A percentile compares a stretch with the other conserved stretches of the same genome.
phyloP scores from a whole-genome alignment of 2,888 invertebrate species.

The Drosophila paranaensis region DNA sequence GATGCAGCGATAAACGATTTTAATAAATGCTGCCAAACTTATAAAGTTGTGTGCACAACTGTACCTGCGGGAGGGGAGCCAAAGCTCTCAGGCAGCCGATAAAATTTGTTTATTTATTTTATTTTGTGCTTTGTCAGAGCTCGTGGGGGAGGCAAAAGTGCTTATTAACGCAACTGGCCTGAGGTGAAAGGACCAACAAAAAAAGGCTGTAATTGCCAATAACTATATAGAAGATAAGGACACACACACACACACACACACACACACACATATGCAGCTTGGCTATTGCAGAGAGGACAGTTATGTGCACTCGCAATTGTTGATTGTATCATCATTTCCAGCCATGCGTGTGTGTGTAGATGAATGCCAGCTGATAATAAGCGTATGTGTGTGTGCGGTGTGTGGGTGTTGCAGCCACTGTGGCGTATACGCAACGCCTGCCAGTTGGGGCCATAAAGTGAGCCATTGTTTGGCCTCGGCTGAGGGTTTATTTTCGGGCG shows the following conservation, averaged over 20 bases:
- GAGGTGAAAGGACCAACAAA: constrained; percentile 23
- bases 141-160: neutral
- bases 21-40: neutral
- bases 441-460: constrained; percentile 54
- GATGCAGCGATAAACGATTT: constrained; percentile 2
- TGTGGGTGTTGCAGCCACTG: constrained; percentile 34
- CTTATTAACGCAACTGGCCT: constrained; percentile 16
- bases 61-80: constrained; percentile 23
- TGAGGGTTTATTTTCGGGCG: constrained; percentile 8
- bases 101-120: neutral
- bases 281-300: constrained; percentile 43
- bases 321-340: constrained; percentile 43
- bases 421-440: constrained; percentile 56
- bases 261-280: constrained; percentile 6
- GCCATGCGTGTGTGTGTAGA: constrained; percentile 9
- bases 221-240: constrained; percentile 43
- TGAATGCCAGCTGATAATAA: constrained; percentile 27
- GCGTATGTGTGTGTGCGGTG: constrained; percentile 10
- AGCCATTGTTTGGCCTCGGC: constrained; percentile 45
- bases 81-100: neutral
- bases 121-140: constrained; percentile 22
- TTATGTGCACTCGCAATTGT: constrained; percentile 54
- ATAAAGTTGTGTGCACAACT: constrained; percentile 30
- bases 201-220: constrained; percentile 54
- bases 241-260: neutral